Base-by-base conservation (phyloP, 2,797 vertebrate genomes). In the Cuniculus paca region DNA sequence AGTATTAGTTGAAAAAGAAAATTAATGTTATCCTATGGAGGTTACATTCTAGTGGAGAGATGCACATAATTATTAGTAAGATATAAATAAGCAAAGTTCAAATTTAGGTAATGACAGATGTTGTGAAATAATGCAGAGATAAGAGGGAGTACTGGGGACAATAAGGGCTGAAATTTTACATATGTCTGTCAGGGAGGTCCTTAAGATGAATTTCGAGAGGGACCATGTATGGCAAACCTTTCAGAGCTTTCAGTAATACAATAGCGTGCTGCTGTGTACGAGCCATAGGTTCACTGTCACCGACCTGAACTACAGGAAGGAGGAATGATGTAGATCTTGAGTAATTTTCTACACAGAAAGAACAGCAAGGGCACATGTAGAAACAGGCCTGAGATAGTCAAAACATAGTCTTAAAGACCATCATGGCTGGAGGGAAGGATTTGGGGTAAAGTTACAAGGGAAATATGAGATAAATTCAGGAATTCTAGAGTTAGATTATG, bases 361-460 rank as follows among this genome's bases (percentile, higher is more conserved):
- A 61, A n/a, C 0, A 60, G n/a, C 8, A 10, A 72, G 5, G 7
- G 19, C 16, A 14, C 45, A 14, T 20, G 16, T 6, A 88, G 50
- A 54, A 26, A 79, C 12, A 13, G 2, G 8, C 19, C 5, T 6
- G 22, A 48, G 34, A 42, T 54, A 20, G 6, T 36, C 1, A 45
- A 72, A 5, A 20, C 10, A 72, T 4, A 13, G 19, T 81, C n/a
- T 10, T 65, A 22, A 13, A 63, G 39, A 78, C 16, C 22, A 60
- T 5, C 20, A 1, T 52, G 34, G 34, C 4, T 12, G 31, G 20
- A 58, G 28, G 26, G 22, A 65, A 17, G 0, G 34, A 22, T 11
- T 14, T 28, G 1, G 11, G 3, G 17, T 4, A 63, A 4, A 74
- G 39, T 20, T 12, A 77, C 3, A 13, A 34, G 12, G 2, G 0